Evolutionary conservation across 2,113 vertebrate species (phyloP), one percentile per base, ranked within the genome.

Genomic region (Climacteris rufus): DNA sequence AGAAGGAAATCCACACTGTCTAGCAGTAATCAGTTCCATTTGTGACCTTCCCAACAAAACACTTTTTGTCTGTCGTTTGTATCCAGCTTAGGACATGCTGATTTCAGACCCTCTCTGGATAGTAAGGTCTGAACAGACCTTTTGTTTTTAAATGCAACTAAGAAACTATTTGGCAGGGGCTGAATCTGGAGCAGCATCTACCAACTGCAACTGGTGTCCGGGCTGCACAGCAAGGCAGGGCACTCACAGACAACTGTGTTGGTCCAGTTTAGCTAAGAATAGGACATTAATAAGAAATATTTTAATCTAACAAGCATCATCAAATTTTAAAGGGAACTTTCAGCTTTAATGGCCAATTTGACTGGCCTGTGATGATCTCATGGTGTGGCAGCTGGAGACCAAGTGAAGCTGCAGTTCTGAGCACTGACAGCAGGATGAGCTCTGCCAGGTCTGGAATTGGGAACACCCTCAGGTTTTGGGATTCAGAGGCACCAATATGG

Each of bases 11-110:
- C 81, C 54, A 68, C 4, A 7, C 95, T 96, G 87, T 74, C 95
- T 80, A 92, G 85, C 87, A 70, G 54, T 94, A 95, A 96, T 97
- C 94, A 70, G 75, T 96, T 91, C 96, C 95, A 93, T 88, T 97
- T 90, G 85, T 70, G 85, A 94, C 76, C 85, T 71, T 86, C 86
- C 74, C 90, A 95, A 97, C 94, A 96, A 93, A 96, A 83, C 90
- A 82, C 77, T 95, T 95, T 75, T 91, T 95, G 96, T 97, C 93
- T 85, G 21, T 37, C 81, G 93, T 96, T 69, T 87, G 93, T 74
- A 77, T 93, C 91, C 91, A 83, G 83, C 57, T 65, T 79, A 57
- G 89, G 93, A 83, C 74, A 89, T 4, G 56, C 78, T 91, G 91
- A 91, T 94, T 96, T 90, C 92, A 96, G 93, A 52, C 63, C 85